Percentiles rank a stretch among this genome's conserved stretches.
These are phyloP conservation scores for Taenioides sp. DNA, from an alignment of 2,797 vertebrate genomes.

Conservation along the genomic window DNA sequence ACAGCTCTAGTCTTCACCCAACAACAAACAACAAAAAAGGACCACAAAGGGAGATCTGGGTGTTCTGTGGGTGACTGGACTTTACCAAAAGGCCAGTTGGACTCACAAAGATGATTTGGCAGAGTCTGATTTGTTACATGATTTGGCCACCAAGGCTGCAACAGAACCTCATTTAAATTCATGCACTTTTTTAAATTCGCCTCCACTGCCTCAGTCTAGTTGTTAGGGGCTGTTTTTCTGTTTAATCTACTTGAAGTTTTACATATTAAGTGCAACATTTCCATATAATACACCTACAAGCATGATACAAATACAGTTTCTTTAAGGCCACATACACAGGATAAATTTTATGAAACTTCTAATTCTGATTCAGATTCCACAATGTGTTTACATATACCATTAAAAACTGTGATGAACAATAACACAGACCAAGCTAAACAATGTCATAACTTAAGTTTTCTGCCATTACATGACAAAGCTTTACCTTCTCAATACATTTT, in stretches of 20 bases:
- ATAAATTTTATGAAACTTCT: no score
- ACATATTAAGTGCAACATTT: background rate
- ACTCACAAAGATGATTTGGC: slow-evolving; percentile 57
- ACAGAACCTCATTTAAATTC: slow-evolving; percentile 65
- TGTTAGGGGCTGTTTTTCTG: slow-evolving; percentile 15
- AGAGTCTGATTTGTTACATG: slow-evolving; percentile 56
- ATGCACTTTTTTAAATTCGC: slow-evolving; percentile 25
- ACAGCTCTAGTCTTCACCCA: slow-evolving; percentile 24
- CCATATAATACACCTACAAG: background rate
- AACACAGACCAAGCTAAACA: no score
- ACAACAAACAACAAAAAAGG: slow-evolving; percentile 29
- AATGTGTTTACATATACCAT: no score
- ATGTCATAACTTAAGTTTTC: no score
- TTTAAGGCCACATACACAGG: background rate
- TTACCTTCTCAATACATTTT: background rate
- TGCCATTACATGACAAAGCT: no score
- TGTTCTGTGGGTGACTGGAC: slow-evolving; percentile 53
- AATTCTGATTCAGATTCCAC: no score
- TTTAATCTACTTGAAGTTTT: slow-evolving; percentile 20
- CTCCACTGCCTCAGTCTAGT: slow-evolving; percentile 15
- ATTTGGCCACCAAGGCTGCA: slow-evolving; percentile 49
- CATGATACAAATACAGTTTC: background rate
- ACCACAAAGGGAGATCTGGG: slow-evolving; percentile 29
- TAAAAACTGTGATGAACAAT: no score
- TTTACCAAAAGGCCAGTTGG: slow-evolving; percentile 61